phyloP scores from a whole-genome alignment of 1,140 invertebrate species.

The Prorops nasuta region DNA sequence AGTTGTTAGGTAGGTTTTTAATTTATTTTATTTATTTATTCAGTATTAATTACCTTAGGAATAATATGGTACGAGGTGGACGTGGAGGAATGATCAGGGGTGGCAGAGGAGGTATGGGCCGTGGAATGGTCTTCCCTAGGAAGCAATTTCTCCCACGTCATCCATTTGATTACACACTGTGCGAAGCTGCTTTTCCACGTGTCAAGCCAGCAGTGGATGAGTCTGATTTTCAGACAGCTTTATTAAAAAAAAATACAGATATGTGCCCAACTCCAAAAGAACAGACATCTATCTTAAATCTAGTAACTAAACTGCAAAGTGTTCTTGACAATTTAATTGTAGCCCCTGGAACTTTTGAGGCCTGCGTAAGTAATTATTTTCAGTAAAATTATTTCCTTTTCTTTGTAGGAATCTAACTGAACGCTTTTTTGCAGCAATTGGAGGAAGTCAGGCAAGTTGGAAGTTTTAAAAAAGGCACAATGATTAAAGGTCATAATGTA shows the following conservation, averaged over 20 bases:
- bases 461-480: constrained; percentile 97
- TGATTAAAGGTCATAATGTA: constrained; percentile 91
- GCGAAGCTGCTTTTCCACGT: constrained; percentile 83
- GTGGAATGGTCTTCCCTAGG: constrained; percentile 65
- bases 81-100: constrained; percentile 62
- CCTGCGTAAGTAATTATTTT: constrained; percentile 77
- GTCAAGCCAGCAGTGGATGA: constrained; percentile 76
- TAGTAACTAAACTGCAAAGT: constrained; percentile 90
- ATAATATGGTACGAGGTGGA: constrained; percentile 59
- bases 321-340: constrained; percentile 92
- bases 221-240: constrained; percentile 24
- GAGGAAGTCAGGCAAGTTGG: constrained; percentile 95
- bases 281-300: constrained; percentile 84
- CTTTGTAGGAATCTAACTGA: neutral
- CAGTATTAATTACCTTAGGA: constrained; percentile 7
- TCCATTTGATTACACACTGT: constrained; percentile 87
- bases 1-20: neutral
- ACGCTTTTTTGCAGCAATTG: constrained; percentile 72
- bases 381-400: too few species aligned
- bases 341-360: constrained; percentile 89
- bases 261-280: constrained; percentile 76
- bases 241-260: constrained; percentile 26
- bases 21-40: neutral
- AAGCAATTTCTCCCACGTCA: constrained; percentile 80
- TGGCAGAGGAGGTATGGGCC: constrained; percentile 66